Conservation (phyloP, 2,113 vertebrate species). For the Xyliphius kryptos region DNA sequence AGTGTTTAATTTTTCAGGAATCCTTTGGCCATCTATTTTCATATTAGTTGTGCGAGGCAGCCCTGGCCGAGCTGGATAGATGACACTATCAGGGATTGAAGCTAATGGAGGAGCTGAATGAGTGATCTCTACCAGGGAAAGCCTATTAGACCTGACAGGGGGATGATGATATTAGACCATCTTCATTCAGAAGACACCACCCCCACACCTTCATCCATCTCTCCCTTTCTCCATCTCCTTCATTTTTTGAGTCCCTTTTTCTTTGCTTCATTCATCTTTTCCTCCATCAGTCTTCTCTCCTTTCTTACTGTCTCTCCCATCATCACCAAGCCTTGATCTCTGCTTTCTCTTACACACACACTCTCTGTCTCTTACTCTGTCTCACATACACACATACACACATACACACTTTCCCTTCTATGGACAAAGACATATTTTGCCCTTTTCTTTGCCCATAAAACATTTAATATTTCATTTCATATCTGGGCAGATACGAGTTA, state of each 20-base stretch:
- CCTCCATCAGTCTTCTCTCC: conserved; percentile 29
- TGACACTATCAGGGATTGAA: conserved; percentile 93
- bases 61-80: conserved; percentile 95
- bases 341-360: too few relatives aligned
- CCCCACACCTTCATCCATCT: conserved; percentile 96
- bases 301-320: conserved; percentile 31
- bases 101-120: conserved; percentile 97
- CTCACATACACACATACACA: too few relatives aligned
- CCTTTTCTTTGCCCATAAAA: too few relatives aligned
- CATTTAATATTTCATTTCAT: too few relatives aligned
- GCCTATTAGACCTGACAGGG: conserved; percentile 99
- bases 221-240: conserved; percentile 38
- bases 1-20: conserved; percentile 99
- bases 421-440: too few relatives aligned
- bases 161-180: conserved; percentile 99
- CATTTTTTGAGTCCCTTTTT: too few relatives aligned
- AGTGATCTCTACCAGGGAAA: conserved; percentile 99
- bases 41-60: conserved; percentile 95
- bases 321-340: conserved; percentile 48
- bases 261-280: conserved; percentile 81
- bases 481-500: too few relatives aligned
- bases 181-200: conserved; percentile 96
- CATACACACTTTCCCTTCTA: too few relatives aligned
- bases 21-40: conserved; percentile 98
- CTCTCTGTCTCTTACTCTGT: too few relatives aligned